Evolutionary conservation across 2,888 invertebrate species (phyloP), one percentile per base, ranked within the genome.

Genomic region (Pecten maximus): DNA sequence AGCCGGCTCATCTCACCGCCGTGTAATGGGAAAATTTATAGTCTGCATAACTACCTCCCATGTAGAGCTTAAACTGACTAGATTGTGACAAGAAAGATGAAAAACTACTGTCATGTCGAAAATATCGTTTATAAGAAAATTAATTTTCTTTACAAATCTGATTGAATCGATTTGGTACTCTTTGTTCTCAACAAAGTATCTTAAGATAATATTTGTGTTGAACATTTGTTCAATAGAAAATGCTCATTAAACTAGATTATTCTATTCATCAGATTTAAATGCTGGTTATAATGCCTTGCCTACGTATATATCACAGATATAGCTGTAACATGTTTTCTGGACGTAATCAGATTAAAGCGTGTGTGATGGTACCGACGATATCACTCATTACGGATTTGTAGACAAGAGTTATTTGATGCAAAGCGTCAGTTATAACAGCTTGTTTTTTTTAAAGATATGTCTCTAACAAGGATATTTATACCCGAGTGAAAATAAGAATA

Each of bases 231-330:
- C 74, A 28, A 74, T 74, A 12, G 74, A 35, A 74, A 3, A 74
- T 12, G 28, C 28, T 74, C 35, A 74, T 74, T 74, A 74, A 74
- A 74, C 74, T 35, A 74, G 74, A 74, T 74, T 0, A 35, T 23
- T 28, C 23, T 74, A 74, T 74, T 35, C 74, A 74, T 74, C 74
- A 74, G 28, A 35, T 74, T 74, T 74, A 74, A 74, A 74, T 35
- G 15, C n/a, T 74, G n/a, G 3, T 74, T 74, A 28, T 74, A 8
- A 28, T 28, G 28, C 12, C 1, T 28, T 74, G 60, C n/a, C 28
- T 44, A 44, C 12, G 44, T 4, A 4, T 74, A 74, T 74, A 74
- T 74, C 74, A 35, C 10, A 35, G 35, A 10, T 0, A 23, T 23
- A 28, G 8, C 28, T 74, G 74, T 35, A 28, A 74, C 74, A 74